These are phyloP conservation scores for Mesochorus sp. DNA, from an alignment of 2,888 invertebrate genomes.

Conservation along the genomic window DNA sequence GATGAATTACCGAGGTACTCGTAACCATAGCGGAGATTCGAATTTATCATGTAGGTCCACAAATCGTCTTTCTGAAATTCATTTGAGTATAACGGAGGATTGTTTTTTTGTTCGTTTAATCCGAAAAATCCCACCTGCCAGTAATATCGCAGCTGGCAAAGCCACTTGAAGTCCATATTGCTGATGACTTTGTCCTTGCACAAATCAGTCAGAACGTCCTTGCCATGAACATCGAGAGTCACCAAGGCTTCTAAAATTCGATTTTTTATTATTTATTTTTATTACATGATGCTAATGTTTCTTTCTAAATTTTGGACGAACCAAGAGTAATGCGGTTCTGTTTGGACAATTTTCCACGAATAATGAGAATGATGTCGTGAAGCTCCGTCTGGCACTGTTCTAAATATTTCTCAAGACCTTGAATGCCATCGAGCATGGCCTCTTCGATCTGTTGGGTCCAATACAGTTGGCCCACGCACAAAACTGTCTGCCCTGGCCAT, in stretches of 20 bases:
- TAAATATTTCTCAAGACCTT: slow-evolving; percentile 86
- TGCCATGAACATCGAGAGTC: slow-evolving; percentile 95
- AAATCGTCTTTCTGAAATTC: slow-evolving; percentile 83
- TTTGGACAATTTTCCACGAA: slow-evolving; percentile 91
- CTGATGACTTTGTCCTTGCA: slow-evolving; percentile 86
- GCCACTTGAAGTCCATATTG: slow-evolving; percentile 95
- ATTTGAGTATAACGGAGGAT: not conserved
- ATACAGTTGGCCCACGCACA: slow-evolving; percentile 92
- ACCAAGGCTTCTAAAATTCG: slow-evolving; percentile 89
- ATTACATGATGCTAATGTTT: not conserved
- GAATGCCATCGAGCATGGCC: slow-evolving; percentile 86
- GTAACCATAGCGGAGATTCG: slow-evolving; percentile 93
- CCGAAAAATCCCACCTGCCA: too few relatives aligned
- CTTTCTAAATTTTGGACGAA: slow-evolving; percentile 72
- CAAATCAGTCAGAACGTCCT: slow-evolving; percentile 91
- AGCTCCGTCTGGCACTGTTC: slow-evolving; percentile 91
- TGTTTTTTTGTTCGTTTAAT: not conserved
- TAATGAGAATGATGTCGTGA: slow-evolving; percentile 91
- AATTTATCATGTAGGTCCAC: slow-evolving; percentile 94
- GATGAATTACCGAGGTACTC: slow-evolving; percentile 96
- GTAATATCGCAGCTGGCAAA: slow-evolving; percentile 93
- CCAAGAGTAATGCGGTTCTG: slow-evolving; percentile 95
- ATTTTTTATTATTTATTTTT: not conserved
- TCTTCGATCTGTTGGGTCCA: slow-evolving; percentile 96
- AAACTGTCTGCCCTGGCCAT: slow-evolving; percentile 96